Conservation (phyloP, 2,797 vertebrate species). For the Aeoliscus strigatus region DNA sequence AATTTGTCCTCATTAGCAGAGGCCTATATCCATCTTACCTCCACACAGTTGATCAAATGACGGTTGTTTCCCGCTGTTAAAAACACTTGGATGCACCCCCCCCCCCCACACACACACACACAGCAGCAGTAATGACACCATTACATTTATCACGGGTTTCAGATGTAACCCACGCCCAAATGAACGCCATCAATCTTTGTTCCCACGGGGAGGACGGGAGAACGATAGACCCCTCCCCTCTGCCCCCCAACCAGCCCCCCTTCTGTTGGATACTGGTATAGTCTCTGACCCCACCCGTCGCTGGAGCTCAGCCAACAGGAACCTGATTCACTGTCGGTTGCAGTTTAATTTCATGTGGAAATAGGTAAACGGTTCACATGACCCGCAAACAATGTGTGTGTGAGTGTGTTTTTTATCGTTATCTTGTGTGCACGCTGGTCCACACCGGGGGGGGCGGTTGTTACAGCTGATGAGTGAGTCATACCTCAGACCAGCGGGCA, state of each 20-base stretch:
- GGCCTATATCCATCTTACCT: too few relatives aligned
- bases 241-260: too few relatives aligned
- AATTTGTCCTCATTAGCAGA: too few relatives aligned
- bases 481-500: slow-evolving; percentile 45
- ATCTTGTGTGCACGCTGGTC: too few relatives aligned
- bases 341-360: too few relatives aligned
- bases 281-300: slow-evolving; percentile 25
- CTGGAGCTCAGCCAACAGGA: slow-evolving; percentile 22
- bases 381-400: neutral
- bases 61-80: too few relatives aligned
- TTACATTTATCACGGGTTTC: slow-evolving; percentile 51
- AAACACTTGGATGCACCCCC: too few relatives aligned
- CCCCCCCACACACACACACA: too few relatives aligned
- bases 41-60: too few relatives aligned
- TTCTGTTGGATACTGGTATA: slow-evolving; percentile 32
- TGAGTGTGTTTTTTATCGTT: neutral
- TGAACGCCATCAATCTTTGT: slow-evolving; percentile 56
- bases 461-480: slow-evolving; percentile 50
- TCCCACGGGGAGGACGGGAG: slow-evolving; percentile 32
- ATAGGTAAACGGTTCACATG: too few relatives aligned
- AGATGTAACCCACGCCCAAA: slow-evolving; percentile 52
- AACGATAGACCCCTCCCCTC: slow-evolving; percentile 18
- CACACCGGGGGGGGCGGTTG: neutral
- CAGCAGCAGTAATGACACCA: slow-evolving; percentile 49
- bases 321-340: slow-evolving; percentile 24